Conservation (phyloP, 2,113 vertebrate genomes). For the Turnix velox region DNA sequence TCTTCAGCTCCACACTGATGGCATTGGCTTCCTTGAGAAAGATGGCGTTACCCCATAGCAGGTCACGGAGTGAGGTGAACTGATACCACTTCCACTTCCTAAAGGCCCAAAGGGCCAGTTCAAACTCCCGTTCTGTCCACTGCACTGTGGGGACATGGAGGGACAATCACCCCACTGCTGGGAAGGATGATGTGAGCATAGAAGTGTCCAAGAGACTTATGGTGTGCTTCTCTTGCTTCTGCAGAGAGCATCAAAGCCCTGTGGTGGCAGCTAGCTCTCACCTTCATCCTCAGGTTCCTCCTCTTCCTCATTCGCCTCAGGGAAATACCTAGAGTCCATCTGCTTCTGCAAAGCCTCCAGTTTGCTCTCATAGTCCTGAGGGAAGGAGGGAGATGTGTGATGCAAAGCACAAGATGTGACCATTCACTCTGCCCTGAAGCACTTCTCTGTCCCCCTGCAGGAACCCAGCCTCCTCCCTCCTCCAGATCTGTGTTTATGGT, state of each 20-base stretch:
- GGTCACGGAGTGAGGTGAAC: constrained; percentile 94
- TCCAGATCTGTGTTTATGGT: accelerated
- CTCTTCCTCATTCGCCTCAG: constrained; percentile 87
- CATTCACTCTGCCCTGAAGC: not conserved
- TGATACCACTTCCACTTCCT: constrained; percentile 97
- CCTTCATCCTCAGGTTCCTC: constrained; percentile 95
- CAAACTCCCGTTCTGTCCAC: constrained; percentile 89
- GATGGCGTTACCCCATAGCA: constrained; percentile 94
- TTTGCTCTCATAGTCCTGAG: constrained; percentile 95
- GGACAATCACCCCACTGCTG: not conserved
- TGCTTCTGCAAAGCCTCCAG: constrained; percentile 95
- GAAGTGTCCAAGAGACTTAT: not conserved
- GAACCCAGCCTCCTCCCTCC: not conserved
- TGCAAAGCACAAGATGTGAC: not conserved
- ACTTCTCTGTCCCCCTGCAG: not conserved
- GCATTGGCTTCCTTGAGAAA: constrained; percentile 98
- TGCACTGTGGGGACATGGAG: constrained; percentile 75
- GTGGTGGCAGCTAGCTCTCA: constrained; percentile 19
- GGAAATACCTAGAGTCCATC: constrained; percentile 89
- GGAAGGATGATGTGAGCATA: accelerated
- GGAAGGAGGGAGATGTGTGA: not conserved
- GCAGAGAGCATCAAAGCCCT: not conserved
- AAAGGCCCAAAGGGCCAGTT: constrained; percentile 91
- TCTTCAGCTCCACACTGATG: constrained; percentile 96
- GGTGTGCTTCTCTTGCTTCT: not conserved